Evolutionary conservation across 2,113 vertebrate genomes (phyloP).

Genomic region (Melanostigma gelatinosum): DNA sequence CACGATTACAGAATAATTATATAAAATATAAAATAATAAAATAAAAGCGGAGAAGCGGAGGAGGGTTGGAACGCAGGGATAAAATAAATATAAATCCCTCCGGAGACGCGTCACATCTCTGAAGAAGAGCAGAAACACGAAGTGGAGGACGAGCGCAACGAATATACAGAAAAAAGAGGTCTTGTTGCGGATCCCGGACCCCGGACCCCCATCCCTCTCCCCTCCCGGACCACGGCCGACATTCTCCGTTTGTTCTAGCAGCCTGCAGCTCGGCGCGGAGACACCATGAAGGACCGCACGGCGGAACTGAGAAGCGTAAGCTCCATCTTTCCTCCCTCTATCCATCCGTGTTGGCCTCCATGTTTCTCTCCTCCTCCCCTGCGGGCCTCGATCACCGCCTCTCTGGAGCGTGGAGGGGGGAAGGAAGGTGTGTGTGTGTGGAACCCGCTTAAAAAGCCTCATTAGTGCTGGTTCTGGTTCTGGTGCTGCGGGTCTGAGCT

Average conservation of each 20-base stretch:
- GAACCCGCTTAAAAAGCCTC: neutral
- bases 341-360: slow-evolving; percentile 45
- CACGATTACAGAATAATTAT: too few relatives aligned
- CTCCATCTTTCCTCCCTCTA: neutral
- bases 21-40: too few relatives aligned
- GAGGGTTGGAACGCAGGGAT: slow-evolving; percentile 27
- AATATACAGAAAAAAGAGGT: neutral
- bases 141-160: slow-evolving; percentile 19
- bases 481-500: too few relatives aligned
- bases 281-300: slow-evolving; percentile 79
- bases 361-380: slow-evolving; percentile 7
- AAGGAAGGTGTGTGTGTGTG: too few relatives aligned
- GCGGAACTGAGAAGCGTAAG: slow-evolving; percentile 80
- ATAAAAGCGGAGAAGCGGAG: slow-evolving; percentile 39
- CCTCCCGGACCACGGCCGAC: slow-evolving; percentile 5
- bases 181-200: slow-evolving; percentile 31
- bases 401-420: too few relatives aligned
- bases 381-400: slow-evolving; percentile 17
- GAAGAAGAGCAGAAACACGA: neutral
- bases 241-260: slow-evolving; percentile 52
- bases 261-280: slow-evolving; percentile 56
- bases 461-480: too few relatives aligned
- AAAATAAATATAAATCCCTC: neutral
- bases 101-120: slow-evolving; percentile 62
- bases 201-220: too few relatives aligned